Percentiles rank a stretch among this genome's conserved stretches.
Conservation (phyloP, 2,113 vertebrate species). For the Euleptes europaea region DNA sequence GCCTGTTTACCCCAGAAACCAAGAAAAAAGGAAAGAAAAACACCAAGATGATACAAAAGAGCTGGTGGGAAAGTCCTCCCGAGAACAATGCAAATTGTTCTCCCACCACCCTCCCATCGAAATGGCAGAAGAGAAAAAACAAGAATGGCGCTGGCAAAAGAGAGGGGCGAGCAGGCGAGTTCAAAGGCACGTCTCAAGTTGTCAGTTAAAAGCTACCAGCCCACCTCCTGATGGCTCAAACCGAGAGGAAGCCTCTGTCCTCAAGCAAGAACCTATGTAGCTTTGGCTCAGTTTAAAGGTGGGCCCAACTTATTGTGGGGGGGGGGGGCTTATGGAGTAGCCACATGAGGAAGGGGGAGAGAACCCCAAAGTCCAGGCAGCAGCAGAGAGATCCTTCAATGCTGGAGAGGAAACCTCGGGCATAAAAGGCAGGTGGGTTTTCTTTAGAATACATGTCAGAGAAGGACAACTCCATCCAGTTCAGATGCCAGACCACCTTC, state of each 20-base stretch:
- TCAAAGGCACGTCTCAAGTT: neutral
- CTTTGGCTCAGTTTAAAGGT: neutral
- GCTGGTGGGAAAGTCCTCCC: neutral
- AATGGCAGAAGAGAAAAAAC: neutral
- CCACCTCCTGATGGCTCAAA: neutral
- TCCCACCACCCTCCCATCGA: neutral
- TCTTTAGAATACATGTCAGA: neutral
- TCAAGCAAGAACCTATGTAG: neutral
- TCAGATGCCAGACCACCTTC: neutral
- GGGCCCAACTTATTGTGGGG: neutral
- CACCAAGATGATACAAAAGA: too few relatives aligned
- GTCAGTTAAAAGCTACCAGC: neutral
- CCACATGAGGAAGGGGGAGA: neutral
- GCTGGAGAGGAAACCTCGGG: neutral
- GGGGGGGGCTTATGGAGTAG: neutral
- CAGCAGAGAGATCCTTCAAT: too few relatives aligned
- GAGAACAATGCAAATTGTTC: neutral
- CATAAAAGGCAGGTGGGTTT: neutral
- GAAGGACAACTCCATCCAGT: too few relatives aligned
- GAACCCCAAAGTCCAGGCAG: too few relatives aligned
- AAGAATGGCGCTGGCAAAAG: neutral
- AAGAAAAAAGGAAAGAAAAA: neutral
- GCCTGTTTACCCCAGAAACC: neutral
- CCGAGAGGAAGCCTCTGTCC: neutral
- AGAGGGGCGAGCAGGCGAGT: neutral